Percentiles rank a stretch among this genome's conserved stretches.
These are phyloP conservation scores for Chaetophractus vellerosus DNA, from an alignment of 2,797 vertebrate species.

Conservation along the genomic window DNA sequence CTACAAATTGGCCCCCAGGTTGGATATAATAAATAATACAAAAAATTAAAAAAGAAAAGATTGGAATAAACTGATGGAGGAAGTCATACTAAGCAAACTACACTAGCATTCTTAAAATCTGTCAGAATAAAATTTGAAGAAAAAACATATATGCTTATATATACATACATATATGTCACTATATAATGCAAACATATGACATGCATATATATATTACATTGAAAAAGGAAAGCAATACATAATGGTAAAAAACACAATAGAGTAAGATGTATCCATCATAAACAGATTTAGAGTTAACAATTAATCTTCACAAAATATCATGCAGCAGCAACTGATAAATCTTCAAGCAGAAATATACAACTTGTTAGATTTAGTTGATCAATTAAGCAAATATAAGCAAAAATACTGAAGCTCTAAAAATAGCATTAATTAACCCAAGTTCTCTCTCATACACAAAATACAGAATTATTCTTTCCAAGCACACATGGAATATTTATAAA, in stretches of 20 bases:
- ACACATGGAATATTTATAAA: neutral
- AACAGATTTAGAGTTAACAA: neutral
- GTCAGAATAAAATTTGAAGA: neutral
- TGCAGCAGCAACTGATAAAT: neutral
- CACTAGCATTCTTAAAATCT: slow-evolving; percentile 6
- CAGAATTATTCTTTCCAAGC: neutral
- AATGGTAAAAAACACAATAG: neutral
- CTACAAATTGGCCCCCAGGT: neutral
- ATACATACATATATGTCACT: too few relatives aligned
- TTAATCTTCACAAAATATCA: neutral
- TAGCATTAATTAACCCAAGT: neutral
- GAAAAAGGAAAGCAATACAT: neutral
- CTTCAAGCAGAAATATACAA: neutral
- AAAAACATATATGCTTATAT: neutral
- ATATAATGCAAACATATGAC: too few relatives aligned
- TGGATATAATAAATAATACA: neutral
- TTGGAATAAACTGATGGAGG: neutral
- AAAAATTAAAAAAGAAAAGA: neutral
- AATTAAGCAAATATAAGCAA: neutral
- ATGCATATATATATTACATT: too few relatives aligned
- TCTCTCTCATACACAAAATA: neutral
- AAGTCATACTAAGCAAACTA: neutral
- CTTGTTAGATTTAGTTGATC: neutral
- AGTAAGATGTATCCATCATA: neutral
- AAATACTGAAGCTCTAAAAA: slow-evolving; percentile 10